Conservation (phyloP, 1,140 invertebrate genomes). For the Calycopis cecrops region DNA sequence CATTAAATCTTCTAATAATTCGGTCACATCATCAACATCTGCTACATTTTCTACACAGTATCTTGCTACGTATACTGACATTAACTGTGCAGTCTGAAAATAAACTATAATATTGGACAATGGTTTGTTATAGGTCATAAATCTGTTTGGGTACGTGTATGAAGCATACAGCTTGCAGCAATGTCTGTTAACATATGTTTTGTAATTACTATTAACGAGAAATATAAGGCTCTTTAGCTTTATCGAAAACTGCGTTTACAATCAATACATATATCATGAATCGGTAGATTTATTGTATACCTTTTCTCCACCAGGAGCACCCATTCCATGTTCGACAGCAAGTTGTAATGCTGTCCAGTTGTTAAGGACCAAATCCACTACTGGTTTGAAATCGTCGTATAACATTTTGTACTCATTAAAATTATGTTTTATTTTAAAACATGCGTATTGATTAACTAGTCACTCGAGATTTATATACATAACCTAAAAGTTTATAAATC, state of each 20-base stretch:
- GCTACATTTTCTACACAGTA: constrained; percentile 77
- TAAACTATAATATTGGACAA: constrained; percentile 2
- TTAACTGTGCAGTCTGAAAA: constrained; percentile 75
- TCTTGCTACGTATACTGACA: constrained; percentile 76
- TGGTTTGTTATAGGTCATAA: background rate
- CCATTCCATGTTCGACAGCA: constrained; percentile 81
- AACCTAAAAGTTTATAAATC: background rate
- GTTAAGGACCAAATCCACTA: constrained; percentile 78
- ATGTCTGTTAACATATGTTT: too few relatives aligned
- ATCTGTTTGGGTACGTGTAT: too few relatives aligned
- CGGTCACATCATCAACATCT: constrained; percentile 74
- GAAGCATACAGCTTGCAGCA: too few relatives aligned
- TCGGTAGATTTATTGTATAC: constrained; percentile 25
- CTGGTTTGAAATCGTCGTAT: constrained; percentile 71
- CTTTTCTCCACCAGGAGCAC: constrained; percentile 78
- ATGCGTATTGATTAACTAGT: background rate
- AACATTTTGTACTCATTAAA: constrained; percentile 38
- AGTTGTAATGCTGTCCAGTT: constrained; percentile 80
- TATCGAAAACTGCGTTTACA: too few relatives aligned
- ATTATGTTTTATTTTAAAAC: constrained; percentile 17
- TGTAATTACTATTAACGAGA: too few relatives aligned
- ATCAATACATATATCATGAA: too few relatives aligned
- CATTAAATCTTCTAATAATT: constrained; percentile 78
- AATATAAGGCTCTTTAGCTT: too few relatives aligned
- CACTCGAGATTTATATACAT: constrained; percentile 3